A percentile compares a stretch with the other conserved stretches of the same genome.
Conservation (phyloP, 2,113 vertebrate genomes). For the Poecilia latipinna region DNA sequence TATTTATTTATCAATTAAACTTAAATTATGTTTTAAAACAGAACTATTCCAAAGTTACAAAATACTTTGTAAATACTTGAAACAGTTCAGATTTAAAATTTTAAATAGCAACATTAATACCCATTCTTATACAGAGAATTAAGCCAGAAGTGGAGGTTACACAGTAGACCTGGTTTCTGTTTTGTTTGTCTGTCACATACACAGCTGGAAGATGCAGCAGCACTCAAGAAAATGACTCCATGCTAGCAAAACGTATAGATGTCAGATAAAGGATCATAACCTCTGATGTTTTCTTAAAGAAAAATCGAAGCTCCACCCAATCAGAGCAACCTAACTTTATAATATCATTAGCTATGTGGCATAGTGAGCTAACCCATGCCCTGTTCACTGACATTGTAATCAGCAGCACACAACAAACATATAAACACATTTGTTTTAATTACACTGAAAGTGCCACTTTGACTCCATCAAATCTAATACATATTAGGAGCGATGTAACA, state of each 20-base stretch:
- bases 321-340: slow-evolving; percentile 36
- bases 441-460: slow-evolving; percentile 71
- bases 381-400: slow-evolving; percentile 73
- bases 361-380: slow-evolving; percentile 40
- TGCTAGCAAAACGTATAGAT: slow-evolving; percentile 55
- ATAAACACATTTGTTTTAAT: slow-evolving; percentile 82
- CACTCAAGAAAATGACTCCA: slow-evolving; percentile 39
- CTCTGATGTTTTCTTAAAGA: slow-evolving; percentile 6
- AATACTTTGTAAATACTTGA: too few species aligned
- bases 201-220: slow-evolving; percentile 29
- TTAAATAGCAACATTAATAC: not conserved
- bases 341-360: slow-evolving; percentile 44
- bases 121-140: not conserved
- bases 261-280: slow-evolving; percentile 36
- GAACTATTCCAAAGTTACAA: too few species aligned
- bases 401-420: slow-evolving; percentile 76
- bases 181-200: slow-evolving; percentile 58
- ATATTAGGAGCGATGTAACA: slow-evolving; percentile 68
- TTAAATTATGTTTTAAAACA: not conserved
- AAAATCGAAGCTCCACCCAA: slow-evolving; percentile 40
- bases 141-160: slow-evolving; percentile 24
- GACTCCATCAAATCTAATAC: slow-evolving; percentile 73
- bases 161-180: slow-evolving; percentile 24
- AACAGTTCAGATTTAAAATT: not conserved
- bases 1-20: not conserved